These are phyloP conservation scores for Dromococcyx pavoninus DNA, from an alignment of 2,797 vertebrate genomes.

Conservation along the genomic window DNA sequence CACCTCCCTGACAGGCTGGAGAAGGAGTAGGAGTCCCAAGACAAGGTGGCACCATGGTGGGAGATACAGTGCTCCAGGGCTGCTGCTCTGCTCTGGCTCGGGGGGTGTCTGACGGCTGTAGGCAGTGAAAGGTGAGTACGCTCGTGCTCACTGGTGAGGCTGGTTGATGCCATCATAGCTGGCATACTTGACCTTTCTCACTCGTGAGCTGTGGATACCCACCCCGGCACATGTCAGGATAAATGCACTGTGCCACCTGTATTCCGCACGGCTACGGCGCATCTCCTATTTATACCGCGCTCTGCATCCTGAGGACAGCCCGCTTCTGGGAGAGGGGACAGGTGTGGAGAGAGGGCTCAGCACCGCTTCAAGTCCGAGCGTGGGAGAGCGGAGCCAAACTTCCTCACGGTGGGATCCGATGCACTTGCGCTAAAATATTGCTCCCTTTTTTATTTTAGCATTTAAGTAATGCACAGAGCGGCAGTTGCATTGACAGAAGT, in stretches of 20 bases:
- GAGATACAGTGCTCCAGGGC: fast-evolving
- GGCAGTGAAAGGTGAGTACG: neutral
- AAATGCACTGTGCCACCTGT: neutral
- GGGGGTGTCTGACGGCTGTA: neutral
- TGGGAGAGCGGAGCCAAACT: neutral
- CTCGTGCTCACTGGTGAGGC: neutral
- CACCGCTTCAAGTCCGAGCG: neutral
- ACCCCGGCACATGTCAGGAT: neutral
- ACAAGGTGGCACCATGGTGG: neutral
- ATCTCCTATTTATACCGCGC: neutral
- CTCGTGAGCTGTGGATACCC: neutral
- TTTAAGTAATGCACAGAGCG: neutral
- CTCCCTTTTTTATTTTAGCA: neutral
- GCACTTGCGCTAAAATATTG: fast-evolving
- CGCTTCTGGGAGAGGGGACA: neutral
- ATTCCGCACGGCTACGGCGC: neutral
- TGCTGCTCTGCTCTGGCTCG: neutral
- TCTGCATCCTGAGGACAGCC: neutral
- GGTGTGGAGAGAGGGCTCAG: neutral
- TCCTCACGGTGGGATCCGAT: fast-evolving
- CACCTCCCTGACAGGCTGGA: neutral
- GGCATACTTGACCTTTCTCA: conserved; percentile 22
- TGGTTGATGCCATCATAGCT: neutral
- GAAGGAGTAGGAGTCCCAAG: neutral
- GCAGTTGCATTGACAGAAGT: neutral